Conservation (phyloP, 2,797 vertebrate genomes). For the Otus scops region DNA sequence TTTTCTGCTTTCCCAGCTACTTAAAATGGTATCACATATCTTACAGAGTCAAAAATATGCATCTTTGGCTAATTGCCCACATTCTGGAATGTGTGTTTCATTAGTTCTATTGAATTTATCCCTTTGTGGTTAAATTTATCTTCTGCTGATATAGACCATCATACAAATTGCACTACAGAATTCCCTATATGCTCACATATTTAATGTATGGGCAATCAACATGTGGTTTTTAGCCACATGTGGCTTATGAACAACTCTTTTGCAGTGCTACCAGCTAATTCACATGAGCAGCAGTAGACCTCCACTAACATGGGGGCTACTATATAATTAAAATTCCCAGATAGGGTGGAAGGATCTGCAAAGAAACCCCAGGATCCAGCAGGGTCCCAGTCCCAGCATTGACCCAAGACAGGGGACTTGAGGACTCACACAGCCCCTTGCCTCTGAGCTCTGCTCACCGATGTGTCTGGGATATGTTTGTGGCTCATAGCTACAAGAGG, state of each 20-base stretch:
- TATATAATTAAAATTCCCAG: neutral
- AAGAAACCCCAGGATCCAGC: neutral
- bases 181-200: neutral
- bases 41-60: conserved; percentile 28
- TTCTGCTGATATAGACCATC: neutral
- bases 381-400: neutral
- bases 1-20: conserved; percentile 51
- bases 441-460: neutral
- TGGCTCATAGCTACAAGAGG: neutral
- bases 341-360: neutral
- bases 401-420: neutral
- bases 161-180: neutral
- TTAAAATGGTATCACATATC: conserved; percentile 37
- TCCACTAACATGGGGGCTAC: neutral
- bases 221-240: neutral
- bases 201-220: neutral
- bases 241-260: neutral
- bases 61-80: neutral
- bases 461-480: neutral
- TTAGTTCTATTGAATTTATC: neutral
- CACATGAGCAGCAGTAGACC: neutral
- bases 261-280: neutral
- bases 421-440: neutral
- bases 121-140: conserved; percentile 31
- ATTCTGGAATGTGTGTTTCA: conserved; percentile 19